Evolutionary conservation across 2,888 invertebrate genomes (phyloP).

Genomic region (Bombylius major): DNA sequence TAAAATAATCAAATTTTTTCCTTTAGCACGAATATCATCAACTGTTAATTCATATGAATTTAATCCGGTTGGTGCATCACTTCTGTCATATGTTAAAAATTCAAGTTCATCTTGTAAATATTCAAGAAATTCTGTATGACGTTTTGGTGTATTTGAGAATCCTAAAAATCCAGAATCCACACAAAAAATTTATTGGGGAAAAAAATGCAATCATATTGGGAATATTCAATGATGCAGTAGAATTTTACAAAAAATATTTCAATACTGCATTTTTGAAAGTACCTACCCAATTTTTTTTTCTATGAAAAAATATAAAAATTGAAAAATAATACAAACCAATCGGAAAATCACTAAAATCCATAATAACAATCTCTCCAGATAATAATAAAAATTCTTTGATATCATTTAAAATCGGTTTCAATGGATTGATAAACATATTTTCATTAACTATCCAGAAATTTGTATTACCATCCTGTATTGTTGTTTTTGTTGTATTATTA

Average conservation of each 20-base stretch:
- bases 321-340: constrained; percentile 18
- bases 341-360: constrained; percentile 76
- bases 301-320: no score
- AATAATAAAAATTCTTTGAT: constrained; percentile 53
- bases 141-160: background rate
- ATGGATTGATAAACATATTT: constrained; percentile 43
- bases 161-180: no score
- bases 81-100: background rate
- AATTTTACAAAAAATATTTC: no score
- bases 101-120: background rate
- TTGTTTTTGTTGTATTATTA: constrained; percentile 9
- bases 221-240: no score
- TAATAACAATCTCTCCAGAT: constrained; percentile 59
- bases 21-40: background rate
- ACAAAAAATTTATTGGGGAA: no score
- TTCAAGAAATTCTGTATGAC: background rate
- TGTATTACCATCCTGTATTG: constrained; percentile 13
- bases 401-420: constrained; percentile 52
- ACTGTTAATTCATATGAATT: background rate
- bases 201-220: no score
- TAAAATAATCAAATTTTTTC: background rate
- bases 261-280: no score
- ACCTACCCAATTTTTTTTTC: no score
- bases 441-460: constrained; percentile 33
- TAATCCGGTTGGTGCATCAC: background rate